Evolutionary conservation across 1,140 invertebrate genomes (phyloP).

Genomic region (Kradibia gibbosae): DNA sequence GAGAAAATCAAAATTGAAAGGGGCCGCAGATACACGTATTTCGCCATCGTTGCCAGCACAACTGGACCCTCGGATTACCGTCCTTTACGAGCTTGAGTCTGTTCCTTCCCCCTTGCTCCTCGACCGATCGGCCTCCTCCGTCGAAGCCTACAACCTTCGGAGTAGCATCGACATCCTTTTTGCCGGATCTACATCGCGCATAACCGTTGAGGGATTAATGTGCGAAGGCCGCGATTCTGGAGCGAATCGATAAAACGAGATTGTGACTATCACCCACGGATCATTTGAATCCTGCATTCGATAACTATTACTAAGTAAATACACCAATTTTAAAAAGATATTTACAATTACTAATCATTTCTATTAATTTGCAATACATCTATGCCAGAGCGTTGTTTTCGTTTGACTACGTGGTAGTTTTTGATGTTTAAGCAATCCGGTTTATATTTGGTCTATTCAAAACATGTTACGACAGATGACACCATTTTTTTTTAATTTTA

Average conservation of each 20-base stretch:
- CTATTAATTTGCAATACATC: background rate
- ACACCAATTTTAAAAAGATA: no score
- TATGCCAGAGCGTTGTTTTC: background rate
- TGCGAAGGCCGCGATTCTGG: background rate
- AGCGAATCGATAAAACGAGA: slow-evolving; percentile 3
- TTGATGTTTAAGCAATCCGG: background rate
- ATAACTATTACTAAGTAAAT: no score
- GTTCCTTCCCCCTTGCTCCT: background rate
- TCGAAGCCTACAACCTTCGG: no score
- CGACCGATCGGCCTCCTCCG: background rate
- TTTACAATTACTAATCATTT: no score
- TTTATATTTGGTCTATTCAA: background rate
- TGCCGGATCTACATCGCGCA: background rate
- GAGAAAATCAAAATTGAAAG: slow-evolving; percentile 27
- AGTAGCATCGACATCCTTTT: background rate
- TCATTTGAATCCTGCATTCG: no score
- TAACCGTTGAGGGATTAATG: background rate
- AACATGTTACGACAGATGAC: background rate
- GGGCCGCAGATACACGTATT: slow-evolving; percentile 12
- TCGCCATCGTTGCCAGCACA: slow-evolving; percentile 26
- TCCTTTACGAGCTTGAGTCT: slow-evolving; percentile 15
- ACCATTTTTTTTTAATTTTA: background rate
- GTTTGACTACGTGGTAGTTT: background rate
- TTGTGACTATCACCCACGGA: background rate
- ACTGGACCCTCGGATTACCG: slow-evolving; percentile 37